Evolutionary conservation across 2,113 vertebrate species (phyloP).

Genomic region (Ciconia maguari): DNA sequence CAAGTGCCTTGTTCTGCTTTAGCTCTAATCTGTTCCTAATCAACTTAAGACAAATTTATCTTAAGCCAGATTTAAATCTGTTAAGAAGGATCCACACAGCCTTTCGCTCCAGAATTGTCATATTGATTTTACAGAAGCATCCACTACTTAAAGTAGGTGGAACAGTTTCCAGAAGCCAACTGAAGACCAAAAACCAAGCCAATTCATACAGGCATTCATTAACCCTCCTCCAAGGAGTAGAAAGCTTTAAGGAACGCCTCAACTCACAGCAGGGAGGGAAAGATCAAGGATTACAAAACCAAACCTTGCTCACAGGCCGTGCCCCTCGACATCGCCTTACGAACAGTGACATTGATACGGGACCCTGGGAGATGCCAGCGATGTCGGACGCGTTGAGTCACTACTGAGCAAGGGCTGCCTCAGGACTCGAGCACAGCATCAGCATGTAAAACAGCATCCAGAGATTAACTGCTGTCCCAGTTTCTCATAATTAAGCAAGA

Average conservation of each 20-base stretch:
- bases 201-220: neutral
- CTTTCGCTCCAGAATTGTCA: neutral
- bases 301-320: too few relatives aligned
- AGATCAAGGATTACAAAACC: neutral
- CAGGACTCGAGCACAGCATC: neutral
- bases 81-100: neutral
- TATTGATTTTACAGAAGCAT: neutral
- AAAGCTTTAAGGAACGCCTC: neutral
- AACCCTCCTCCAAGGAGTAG: neutral
- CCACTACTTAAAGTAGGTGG: accelerated
- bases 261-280: neutral
- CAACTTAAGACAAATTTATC: slow-evolving; percentile 26
- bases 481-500: slow-evolving; percentile 21
- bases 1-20: neutral
- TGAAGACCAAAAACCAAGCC: neutral
- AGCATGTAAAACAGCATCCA: neutral
- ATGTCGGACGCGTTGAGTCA: accelerated
- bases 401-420: neutral
- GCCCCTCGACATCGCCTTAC: accelerated
- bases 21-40: slow-evolving; percentile 35
- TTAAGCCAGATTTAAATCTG: slow-evolving; percentile 37
- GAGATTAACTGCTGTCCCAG: neutral
- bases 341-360: accelerated
- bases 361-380: neutral
- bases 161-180: neutral